Evolutionary conservation across 2,113 vertebrate genomes (phyloP).

Genomic region (Peromyscus leucopus): DNA sequence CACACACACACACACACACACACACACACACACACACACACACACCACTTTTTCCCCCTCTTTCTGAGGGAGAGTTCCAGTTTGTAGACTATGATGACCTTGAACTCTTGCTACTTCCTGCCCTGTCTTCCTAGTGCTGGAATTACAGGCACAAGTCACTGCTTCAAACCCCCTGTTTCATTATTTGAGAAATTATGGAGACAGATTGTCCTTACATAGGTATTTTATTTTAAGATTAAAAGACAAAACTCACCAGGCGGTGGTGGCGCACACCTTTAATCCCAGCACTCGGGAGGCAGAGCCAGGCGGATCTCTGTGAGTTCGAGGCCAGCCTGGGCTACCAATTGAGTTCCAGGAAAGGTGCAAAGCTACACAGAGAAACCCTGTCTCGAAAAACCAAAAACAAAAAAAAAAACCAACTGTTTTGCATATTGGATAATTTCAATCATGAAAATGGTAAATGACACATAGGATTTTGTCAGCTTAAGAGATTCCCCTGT

Average conservation of each 20-base stretch:
- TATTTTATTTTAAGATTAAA: conserved; percentile 29
- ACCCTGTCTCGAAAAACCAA: too few species aligned
- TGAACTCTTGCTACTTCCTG: background rate
- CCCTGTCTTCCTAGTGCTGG: background rate
- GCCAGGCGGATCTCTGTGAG: too few species aligned
- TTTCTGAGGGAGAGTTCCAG: background rate
- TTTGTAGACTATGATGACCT: background rate
- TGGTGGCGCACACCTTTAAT: too few species aligned
- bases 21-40: too few species aligned
- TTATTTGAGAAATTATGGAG: conserved; percentile 39
- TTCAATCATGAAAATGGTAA: background rate
- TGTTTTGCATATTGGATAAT: background rate
- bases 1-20: too few species aligned
- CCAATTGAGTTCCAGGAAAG: too few species aligned
- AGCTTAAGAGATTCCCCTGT: background rate
- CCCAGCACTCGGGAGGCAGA: too few species aligned
- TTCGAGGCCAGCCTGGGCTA: too few species aligned
- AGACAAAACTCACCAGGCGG: background rate
- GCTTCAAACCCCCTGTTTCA: background rate
- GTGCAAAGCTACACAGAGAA: too few species aligned
- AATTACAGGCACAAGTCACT: background rate
- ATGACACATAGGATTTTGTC: background rate
- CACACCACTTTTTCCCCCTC: background rate
- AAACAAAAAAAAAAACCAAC: too few species aligned
- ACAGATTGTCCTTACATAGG: background rate